These are phyloP conservation scores for Umimayanthus chanpuru DNA, from an alignment of 92 coral and sea anemone genomes.

Conservation along the genomic window DNA sequence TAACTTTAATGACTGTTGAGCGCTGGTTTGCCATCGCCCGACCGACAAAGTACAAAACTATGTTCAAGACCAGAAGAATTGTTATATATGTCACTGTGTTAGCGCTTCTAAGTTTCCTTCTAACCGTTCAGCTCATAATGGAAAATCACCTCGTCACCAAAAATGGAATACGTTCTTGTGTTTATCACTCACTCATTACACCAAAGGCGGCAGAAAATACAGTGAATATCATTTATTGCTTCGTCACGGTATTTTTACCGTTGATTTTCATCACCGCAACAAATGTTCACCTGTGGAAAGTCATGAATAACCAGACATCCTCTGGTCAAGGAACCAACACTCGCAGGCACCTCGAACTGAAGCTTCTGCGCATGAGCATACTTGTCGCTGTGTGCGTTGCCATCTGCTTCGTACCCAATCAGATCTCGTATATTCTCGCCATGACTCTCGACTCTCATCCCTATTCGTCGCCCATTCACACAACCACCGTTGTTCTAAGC, in stretches of 20 bases:
- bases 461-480: slow-evolving; percentile 28
- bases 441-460: slow-evolving; percentile 38
- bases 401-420: slow-evolving; percentile 36
- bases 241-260: slow-evolving; percentile 25
- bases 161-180: background rate
- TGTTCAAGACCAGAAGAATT: background rate
- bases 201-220: slow-evolving; percentile 31
- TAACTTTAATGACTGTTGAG: slow-evolving; percentile 30
- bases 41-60: slow-evolving; percentile 3
- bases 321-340: background rate
- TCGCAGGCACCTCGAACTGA: slow-evolving; percentile 30
- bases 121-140: background rate
- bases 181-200: slow-evolving; percentile 3
- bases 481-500: slow-evolving; percentile 32
- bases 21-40: slow-evolving; percentile 38
- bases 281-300: background rate
- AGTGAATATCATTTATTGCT: background rate
- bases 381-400: slow-evolving; percentile 10
- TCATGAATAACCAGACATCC: slow-evolving; percentile 5
- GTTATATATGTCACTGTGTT: background rate
- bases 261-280: slow-evolving; percentile 20
- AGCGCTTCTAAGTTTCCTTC: background rate
- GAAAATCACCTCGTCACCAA: background rate
- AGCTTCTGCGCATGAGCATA: slow-evolving; percentile 28
- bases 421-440: slow-evolving; percentile 34